phyloP scores from a whole-genome alignment of 2,797 vertebrate genomes.

The Triplophysa bombifrons region DNA sequence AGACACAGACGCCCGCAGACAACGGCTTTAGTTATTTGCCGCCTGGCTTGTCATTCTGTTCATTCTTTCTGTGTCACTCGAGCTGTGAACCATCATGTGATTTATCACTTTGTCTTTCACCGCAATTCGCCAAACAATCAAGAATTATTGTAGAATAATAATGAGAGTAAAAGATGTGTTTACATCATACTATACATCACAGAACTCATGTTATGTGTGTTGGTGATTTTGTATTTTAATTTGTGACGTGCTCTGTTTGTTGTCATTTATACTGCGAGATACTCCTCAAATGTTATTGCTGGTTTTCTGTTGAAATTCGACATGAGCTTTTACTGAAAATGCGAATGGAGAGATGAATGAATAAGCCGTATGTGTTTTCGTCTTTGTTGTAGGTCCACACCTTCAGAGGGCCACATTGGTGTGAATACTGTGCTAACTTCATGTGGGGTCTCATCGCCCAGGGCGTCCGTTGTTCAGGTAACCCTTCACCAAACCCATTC shows the following conservation, averaged over 20 bases:
- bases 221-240: neutral
- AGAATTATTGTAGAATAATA: neutral
- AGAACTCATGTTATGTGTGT: neutral
- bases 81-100: neutral
- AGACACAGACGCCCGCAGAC: neutral
- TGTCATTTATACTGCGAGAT: neutral
- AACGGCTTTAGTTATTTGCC: constrained; percentile 2
- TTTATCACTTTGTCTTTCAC: neutral
- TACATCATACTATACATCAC: neutral
- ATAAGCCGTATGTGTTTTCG: constrained; percentile 1
- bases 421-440: constrained; percentile 99
- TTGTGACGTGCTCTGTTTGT: neutral
- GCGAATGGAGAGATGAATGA: neutral
- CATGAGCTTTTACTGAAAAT: constrained; percentile 8
- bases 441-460: constrained; percentile 99
- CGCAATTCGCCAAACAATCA: neutral
- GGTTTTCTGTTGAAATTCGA: neutral
- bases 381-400: constrained; percentile 88
- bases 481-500: constrained; percentile 27
- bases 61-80: neutral
- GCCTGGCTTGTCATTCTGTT: neutral
- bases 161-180: neutral
- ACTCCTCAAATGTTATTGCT: neutral
- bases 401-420: constrained; percentile 97
- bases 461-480: constrained; percentile 98